A percentile compares a stretch with the other conserved stretches of the same genome.
These are phyloP conservation scores for Clepsis dumicolana DNA, from an alignment of 2,888 invertebrate species.

Conservation along the genomic window DNA sequence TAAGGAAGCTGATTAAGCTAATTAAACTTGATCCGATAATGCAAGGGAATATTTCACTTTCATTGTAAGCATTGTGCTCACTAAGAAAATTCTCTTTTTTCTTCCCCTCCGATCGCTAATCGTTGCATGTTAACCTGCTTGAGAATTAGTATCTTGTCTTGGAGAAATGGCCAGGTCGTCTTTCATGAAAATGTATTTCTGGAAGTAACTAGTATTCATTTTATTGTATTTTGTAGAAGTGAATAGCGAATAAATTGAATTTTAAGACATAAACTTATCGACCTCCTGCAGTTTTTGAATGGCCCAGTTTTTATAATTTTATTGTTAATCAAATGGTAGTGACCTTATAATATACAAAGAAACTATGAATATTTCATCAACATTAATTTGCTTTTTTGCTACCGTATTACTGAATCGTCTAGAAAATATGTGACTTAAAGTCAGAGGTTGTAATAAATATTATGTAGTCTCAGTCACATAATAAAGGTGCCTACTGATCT, in stretches of 20 bases:
- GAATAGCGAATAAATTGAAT: neutral
- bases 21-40: slow-evolving; percentile 51
- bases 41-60: slow-evolving; percentile 56
- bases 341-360: neutral
- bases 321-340: slow-evolving; percentile 10
- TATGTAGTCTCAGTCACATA: neutral
- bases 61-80: slow-evolving; percentile 57
- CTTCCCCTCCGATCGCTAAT: slow-evolving; percentile 49
- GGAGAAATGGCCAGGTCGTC: slow-evolving; percentile 53
- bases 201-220: slow-evolving; percentile 30
- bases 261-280: neutral
- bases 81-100: slow-evolving; percentile 52
- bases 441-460: neutral
- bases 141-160: slow-evolving; percentile 49
- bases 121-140: slow-evolving; percentile 46
- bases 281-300: slow-evolving; percentile 12
- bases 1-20: slow-evolving; percentile 38
- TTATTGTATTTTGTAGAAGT: neutral
- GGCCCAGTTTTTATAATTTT: slow-evolving; percentile 11
- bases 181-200: slow-evolving; percentile 47
- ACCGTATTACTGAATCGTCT: slow-evolving; percentile 22
- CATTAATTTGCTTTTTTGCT: slow-evolving; percentile 26
- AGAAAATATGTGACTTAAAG: neutral
- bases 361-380: slow-evolving; percentile 7
- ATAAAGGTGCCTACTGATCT: slow-evolving; percentile 16